Base-by-base conservation (phyloP, 2,113 vertebrate genomes). In the Atlantisia rogersi region DNA sequence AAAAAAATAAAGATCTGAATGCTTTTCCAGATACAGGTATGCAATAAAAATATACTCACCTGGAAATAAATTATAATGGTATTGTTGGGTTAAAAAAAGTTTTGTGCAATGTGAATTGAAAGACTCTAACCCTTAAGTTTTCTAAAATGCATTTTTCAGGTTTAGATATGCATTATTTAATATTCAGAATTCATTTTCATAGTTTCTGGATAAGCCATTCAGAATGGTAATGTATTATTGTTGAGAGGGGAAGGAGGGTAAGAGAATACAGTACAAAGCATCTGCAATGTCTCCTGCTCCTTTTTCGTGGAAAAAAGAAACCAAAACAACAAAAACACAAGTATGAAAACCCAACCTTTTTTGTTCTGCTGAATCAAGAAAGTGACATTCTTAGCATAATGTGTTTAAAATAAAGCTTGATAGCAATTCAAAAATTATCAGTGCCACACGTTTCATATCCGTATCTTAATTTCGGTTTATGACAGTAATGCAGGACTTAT, bases 111-210 rank as follows among this genome's bases (percentile, higher is more conserved):
- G 39, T 73, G 75, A 86, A 81, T 86, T 65, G 64, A 90, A 95
- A 82, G 58, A 81, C 40, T 65, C 52, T 71, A 90, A 77, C 37
- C 10, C 40, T 46, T 50, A 48, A 48, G 40, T 93, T 81, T 88
- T 92, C 37, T 87, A 42, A 94, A 95, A 89, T 82, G n/a, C 14
- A 69, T 82, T 95, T 95, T 92, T 53, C 80, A 93, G 40, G 52
- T 96, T 95, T 91, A 83, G 42, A 52, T 86, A 80, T 80, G 48
- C 31, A 80, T 93, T 89, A 88, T 90, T 94, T 90, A 96, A 88
- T 90, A 92, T 91, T 90, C 53, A 71, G 63, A 90, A 86, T 78
- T 94, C 17, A 86, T 94, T 87, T 93, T 71, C 42, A 29, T 32
- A 42, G n/a, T 68, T 94, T 79, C 65, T 83, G 82, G 35, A 82